phyloP scores from a whole-genome alignment of 2,888 invertebrate species.

The Mactromeris polynyma region DNA sequence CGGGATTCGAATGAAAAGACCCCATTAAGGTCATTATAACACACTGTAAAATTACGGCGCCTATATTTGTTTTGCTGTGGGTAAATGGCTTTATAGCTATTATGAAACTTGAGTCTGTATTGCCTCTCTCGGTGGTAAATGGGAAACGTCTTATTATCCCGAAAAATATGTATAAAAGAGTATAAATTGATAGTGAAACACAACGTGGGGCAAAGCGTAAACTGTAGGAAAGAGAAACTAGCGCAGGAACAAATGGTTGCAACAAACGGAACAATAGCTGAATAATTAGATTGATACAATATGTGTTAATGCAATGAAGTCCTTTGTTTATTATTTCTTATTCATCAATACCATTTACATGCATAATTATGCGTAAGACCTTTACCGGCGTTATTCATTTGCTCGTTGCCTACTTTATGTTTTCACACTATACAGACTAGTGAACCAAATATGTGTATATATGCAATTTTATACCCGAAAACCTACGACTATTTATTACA shows the following conservation, averaged over 20 bases:
- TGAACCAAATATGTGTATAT: background rate
- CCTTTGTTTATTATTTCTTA: no score
- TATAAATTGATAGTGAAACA: slow-evolving; percentile 16
- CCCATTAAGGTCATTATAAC: slow-evolving; percentile 60
- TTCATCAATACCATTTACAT: no score
- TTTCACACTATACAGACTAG: no score
- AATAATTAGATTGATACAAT: background rate
- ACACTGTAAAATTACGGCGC: slow-evolving; percentile 47
- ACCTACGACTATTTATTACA: background rate
- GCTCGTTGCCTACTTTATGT: no score
- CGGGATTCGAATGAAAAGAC: slow-evolving; percentile 55
- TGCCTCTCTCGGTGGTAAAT: slow-evolving; percentile 59
- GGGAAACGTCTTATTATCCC: slow-evolving; percentile 59
- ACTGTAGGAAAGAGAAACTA: background rate
- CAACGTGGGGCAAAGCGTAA: slow-evolving; percentile 8
- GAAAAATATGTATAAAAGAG: slow-evolving; percentile 50
- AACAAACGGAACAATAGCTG: background rate
- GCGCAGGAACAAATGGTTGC: background rate
- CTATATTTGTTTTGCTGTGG: slow-evolving; percentile 60
- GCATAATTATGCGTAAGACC: no score
- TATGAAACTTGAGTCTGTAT: slow-evolving; percentile 53
- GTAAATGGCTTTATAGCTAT: slow-evolving; percentile 66
- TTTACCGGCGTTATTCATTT: no score
- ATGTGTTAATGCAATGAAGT: background rate
- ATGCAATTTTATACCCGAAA: background rate